phyloP scores from a whole-genome alignment of 2,888 invertebrate species.

The Drosophila diplacantha region DNA sequence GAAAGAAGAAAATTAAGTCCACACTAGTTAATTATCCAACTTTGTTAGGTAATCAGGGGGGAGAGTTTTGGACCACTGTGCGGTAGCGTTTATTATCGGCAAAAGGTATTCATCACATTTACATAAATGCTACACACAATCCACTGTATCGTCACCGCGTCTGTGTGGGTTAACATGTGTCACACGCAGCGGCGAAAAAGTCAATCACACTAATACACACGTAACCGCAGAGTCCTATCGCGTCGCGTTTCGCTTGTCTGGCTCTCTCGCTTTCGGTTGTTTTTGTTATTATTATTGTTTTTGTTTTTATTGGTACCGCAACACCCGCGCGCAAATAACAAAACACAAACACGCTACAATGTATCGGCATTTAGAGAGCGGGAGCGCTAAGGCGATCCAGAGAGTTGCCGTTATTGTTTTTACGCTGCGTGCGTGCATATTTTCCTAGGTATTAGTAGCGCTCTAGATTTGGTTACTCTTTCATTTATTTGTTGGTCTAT shows the following conservation, averaged over 20 bases:
- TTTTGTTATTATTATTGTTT: constrained; percentile 26
- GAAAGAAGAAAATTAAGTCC: no score
- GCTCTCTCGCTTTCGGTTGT: constrained; percentile 27
- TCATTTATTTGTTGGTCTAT: constrained; percentile 39
- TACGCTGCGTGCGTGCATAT: constrained; percentile 43
- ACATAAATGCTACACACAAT: constrained; percentile 35
- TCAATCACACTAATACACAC: constrained; percentile 60
- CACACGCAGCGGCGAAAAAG: constrained; percentile 62
- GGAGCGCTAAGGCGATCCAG: constrained; percentile 2
- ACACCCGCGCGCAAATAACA: constrained; percentile 70
- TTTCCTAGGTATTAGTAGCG: constrained; percentile 5
- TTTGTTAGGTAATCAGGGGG: constrained; percentile 5
- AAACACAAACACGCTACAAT: constrained; percentile 47
- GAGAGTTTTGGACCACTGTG: constrained; percentile 21
- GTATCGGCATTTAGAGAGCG: constrained; percentile 54
- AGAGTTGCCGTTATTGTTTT: constrained; percentile 61
- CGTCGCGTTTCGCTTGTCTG: constrained; percentile 7
- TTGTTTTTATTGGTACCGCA: constrained; percentile 29
- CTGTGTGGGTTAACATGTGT: constrained; percentile 55
- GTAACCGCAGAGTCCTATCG: constrained; percentile 25
- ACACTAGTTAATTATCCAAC: neutral
- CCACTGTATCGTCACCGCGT: constrained; percentile 5
- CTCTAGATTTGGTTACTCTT: constrained; percentile 29
- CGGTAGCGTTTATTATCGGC: constrained; percentile 34
- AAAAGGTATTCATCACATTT: constrained; percentile 42